Evolutionary conservation across 2,888 invertebrate genomes (phyloP).

Genomic region (Drosophila fulvimacula): DNA sequence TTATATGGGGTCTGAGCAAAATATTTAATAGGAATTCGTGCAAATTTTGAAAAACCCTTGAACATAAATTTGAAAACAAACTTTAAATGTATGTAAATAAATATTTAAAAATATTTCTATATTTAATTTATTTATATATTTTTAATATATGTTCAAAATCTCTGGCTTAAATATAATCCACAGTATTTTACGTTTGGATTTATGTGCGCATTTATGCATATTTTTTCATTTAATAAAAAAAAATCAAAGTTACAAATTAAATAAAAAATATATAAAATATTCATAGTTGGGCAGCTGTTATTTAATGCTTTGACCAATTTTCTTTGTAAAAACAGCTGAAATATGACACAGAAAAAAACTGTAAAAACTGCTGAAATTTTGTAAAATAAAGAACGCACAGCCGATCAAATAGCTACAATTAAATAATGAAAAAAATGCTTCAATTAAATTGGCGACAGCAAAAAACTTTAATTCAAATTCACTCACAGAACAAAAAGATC

Average conservation of each 20-base stretch:
- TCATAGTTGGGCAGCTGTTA: background rate
- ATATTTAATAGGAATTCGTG: too few species aligned
- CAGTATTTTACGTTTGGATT: background rate
- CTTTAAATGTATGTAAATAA: too few species aligned
- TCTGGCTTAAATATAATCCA: background rate
- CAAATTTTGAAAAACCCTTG: background rate
- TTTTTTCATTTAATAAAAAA: background rate
- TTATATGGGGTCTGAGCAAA: too few species aligned
- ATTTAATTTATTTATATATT: too few species aligned
- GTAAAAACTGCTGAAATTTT: background rate
- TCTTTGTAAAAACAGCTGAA: background rate
- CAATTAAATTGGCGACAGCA: background rate
- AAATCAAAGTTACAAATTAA: background rate
- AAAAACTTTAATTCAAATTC: constrained; percentile 2
- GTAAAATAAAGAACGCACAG: background rate
- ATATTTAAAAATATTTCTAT: too few species aligned
- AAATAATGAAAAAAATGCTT: background rate
- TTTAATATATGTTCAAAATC: background rate
- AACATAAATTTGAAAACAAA: background rate
- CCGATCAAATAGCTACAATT: background rate
- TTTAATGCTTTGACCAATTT: background rate
- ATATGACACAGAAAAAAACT: background rate
- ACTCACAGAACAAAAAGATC: background rate
- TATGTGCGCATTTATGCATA: background rate
- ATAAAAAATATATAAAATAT: background rate